Conservation (phyloP, 2,113 vertebrate genomes). For the Struthio camelus region DNA sequence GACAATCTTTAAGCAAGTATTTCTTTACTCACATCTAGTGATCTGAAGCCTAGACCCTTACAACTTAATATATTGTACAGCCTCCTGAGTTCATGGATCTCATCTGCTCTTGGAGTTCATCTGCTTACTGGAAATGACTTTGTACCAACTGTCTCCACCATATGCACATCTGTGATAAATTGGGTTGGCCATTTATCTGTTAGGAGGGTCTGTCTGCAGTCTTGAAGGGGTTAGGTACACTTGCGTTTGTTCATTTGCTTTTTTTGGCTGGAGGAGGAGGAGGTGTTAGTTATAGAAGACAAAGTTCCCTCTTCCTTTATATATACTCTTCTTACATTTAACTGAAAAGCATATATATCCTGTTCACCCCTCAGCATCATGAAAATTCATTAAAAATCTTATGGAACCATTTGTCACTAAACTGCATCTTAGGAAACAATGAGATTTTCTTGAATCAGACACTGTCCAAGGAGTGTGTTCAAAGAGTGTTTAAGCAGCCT, state of each 20-base stretch:
- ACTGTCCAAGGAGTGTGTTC: neutral
- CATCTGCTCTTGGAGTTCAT: neutral
- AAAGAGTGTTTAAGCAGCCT: neutral
- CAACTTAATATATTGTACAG: neutral
- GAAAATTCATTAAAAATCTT: neutral
- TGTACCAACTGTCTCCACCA: fast-evolving
- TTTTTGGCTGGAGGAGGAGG: neutral
- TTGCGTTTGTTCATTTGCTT: neutral
- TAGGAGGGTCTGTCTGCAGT: neutral
- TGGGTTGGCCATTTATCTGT: neutral
- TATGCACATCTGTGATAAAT: neutral
- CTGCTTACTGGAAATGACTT: neutral
- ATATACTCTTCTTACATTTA: neutral
- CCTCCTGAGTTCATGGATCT: neutral
- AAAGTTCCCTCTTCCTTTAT: neutral
- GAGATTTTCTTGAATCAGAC: neutral
- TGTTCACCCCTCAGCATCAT: neutral
- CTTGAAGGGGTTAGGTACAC: neutral
- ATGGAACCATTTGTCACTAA: neutral
- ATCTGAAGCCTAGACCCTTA: neutral
- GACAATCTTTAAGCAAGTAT: fast-evolving
- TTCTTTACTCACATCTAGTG: neutral
- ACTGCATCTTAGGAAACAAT: neutral
- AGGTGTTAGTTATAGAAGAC: neutral
- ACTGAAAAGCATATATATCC: neutral